These are phyloP conservation scores for Temnopleurus reevesii DNA, from an alignment of 53 echinoderm and acorn worm genomes.

Conservation along the genomic window DNA sequence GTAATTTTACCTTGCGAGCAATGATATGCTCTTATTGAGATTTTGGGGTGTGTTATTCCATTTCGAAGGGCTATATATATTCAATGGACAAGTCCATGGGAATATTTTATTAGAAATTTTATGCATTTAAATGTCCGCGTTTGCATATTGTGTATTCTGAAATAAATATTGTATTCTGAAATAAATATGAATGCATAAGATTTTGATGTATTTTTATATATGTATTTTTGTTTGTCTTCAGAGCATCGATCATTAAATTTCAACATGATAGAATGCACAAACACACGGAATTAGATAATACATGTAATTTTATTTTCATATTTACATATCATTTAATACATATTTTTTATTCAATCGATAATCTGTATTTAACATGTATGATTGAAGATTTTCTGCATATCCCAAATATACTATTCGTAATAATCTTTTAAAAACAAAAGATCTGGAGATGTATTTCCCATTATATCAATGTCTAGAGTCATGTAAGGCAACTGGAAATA, in stretches of 20 bases:
- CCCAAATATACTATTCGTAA: too few species aligned
- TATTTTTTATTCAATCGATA: too few species aligned
- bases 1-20: neutral
- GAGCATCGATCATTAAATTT: too few species aligned
- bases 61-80: neutral
- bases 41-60: neutral
- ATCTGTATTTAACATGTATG: too few species aligned
- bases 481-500: too few species aligned
- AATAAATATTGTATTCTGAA: conserved; percentile 15
- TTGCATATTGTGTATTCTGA: neutral
- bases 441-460: too few species aligned
- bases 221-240: too few species aligned
- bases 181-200: conserved; percentile 6
- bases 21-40: neutral
- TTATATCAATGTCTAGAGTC: too few species aligned
- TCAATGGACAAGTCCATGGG: neutral
- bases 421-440: too few species aligned
- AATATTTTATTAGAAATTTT: neutral
- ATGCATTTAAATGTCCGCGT: neutral
- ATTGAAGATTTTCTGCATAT: too few species aligned
- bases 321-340: neutral
- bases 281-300: neutral
- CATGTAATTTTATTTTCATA: conserved; percentile 13
- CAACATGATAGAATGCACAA: too few species aligned
- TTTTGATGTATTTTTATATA: neutral